Evolutionary conservation across 2,113 vertebrate genomes (phyloP).

Genomic region (Malurus cyaneus): DNA sequence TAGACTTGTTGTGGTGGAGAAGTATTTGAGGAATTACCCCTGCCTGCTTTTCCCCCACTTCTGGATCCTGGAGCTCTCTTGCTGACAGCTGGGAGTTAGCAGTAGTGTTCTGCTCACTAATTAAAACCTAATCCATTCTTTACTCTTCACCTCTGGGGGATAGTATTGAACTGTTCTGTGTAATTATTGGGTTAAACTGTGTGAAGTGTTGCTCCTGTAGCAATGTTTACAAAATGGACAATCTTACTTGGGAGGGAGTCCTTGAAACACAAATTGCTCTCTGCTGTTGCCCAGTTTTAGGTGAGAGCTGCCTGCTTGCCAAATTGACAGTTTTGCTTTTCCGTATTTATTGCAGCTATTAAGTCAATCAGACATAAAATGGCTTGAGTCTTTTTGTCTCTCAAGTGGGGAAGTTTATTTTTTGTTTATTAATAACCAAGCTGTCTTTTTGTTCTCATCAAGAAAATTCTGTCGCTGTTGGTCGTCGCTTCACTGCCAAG

Average conservation of each 20-base stretch:
- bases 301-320: background rate
- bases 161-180: background rate
- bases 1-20: background rate
- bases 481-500: background rate
- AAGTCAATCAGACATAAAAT: background rate
- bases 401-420: background rate
- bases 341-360: background rate
- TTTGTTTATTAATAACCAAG: background rate
- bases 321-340: background rate
- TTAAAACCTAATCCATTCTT: background rate
- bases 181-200: background rate
- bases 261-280: background rate
- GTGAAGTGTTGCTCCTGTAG: background rate
- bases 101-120: background rate
- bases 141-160: background rate
- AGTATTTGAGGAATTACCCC: slow-evolving; percentile 1
- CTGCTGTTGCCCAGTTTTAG: background rate
- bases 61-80: background rate
- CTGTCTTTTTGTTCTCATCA: background rate
- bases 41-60: background rate
- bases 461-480: background rate
- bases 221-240: background rate
- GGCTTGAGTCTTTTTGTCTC: background rate
- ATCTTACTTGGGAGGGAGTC: background rate
- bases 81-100: background rate